Evolutionary conservation across 2,888 invertebrate genomes (phyloP), one percentile per base, ranked within the genome.

Genomic region (Drosophila picticornis): DNA sequence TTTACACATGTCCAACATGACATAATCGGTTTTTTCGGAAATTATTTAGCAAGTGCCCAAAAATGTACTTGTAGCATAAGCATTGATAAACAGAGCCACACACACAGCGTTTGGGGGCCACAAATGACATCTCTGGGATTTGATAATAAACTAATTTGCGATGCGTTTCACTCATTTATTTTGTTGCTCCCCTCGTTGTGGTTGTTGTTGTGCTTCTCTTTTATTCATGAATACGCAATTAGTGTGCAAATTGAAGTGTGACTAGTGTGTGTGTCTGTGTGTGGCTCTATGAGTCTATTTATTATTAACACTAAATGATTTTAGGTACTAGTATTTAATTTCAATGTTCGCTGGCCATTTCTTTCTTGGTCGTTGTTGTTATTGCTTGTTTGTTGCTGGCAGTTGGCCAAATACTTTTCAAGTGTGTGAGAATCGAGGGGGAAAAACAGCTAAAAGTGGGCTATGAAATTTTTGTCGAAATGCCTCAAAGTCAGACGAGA

Each of bases 141-240:
- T 90, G 77, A 88, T 85, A 89, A 88, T 90, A 88, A 90, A 81
- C 79, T 79, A 81, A 84, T 84, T 81, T 83, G 72, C 48, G 59
- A 55, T 53, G 72, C 60, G 71, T 69, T 72, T 50, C 63, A 56
- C 64, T 61, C 53, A 29, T 43, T 51, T 65, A 31, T 19, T 27
- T 43, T 29, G 32, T 32, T 70, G 40, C 10, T 40, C 59, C 27
- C 31, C 61, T 56, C 56, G 34, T 27, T 27, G 25, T 46, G 40
- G 4, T 64, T 43, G 22, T 9, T 46, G 48, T 16, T 48, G 57
- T 19, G 43, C 80, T 50, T 61, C 65, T 89, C 66, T 72, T 84
- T 88, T 90, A 90, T 90, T 89, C 90, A 88, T 88, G 88, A 90
- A 85, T 81, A 81, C 75, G 83, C 88, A 86, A 90, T 86, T 86